A percentile compares a stretch with the other conserved stretches of the same genome.
Conservation (phyloP, 1,140 invertebrate species). For the Planococcus citri region DNA sequence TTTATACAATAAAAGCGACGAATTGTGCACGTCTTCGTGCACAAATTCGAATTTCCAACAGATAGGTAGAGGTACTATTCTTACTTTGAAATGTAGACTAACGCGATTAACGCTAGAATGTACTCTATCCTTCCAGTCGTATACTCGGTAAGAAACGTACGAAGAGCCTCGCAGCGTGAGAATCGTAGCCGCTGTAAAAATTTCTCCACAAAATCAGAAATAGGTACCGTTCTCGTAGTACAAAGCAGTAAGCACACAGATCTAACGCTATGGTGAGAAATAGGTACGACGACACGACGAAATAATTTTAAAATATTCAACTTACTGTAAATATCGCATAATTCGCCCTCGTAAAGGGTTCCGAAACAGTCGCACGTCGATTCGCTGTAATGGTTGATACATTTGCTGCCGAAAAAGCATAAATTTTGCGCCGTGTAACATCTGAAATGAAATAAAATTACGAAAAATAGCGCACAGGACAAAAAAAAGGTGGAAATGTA, state of each 20-base stretch:
- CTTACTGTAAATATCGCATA: slow-evolving; percentile 78
- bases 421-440: slow-evolving; percentile 64
- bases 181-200: slow-evolving; percentile 62
- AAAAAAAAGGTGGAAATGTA: neutral
- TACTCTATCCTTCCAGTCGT: slow-evolving; percentile 81
- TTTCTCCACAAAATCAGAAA: slow-evolving; percentile 24
- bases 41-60: no score
- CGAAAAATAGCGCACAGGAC: neutral
- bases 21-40: no score
- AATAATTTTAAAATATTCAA: neutral
- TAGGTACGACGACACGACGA: neutral
- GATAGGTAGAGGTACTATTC: neutral
- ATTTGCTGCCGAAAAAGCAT: slow-evolving; percentile 67
- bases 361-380: slow-evolving; percentile 83
- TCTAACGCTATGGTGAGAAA: neutral
- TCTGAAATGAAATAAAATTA: slow-evolving; percentile 36
- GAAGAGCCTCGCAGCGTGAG: slow-evolving; percentile 79
- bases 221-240: neutral
- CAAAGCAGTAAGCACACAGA: neutral
- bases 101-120: slow-evolving; percentile 75
- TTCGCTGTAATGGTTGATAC: slow-evolving; percentile 78
- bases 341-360: slow-evolving; percentile 75
- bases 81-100: slow-evolving; percentile 66
- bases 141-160: slow-evolving; percentile 81
- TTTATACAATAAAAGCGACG: no score